Evolutionary conservation across 2,888 invertebrate species (phyloP).

Genomic region (Lacanobia wlatinum): DNA sequence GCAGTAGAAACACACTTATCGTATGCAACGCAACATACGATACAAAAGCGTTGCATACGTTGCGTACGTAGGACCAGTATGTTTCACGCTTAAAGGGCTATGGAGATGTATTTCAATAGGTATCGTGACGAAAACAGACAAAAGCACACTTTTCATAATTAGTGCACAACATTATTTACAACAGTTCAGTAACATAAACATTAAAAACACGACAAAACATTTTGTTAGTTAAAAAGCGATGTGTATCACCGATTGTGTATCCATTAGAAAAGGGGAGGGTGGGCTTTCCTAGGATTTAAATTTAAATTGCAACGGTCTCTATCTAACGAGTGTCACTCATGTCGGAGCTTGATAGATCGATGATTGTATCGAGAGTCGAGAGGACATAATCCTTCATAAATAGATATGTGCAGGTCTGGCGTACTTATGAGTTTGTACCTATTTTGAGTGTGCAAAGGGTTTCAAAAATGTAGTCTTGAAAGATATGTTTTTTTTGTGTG

Average conservation of each 20-base stretch:
- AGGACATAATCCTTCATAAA: constrained; percentile 61
- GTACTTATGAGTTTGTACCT: background rate
- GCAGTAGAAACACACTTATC: too few species aligned
- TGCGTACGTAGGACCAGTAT: too few species aligned
- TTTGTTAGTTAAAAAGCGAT: constrained; percentile 56
- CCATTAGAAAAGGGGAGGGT: constrained; percentile 71
- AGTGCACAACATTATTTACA: background rate
- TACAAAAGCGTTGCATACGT: too few species aligned
- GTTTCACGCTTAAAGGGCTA: too few species aligned
- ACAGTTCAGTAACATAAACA: background rate
- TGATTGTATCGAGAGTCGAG: constrained; percentile 77
- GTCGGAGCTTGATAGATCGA: constrained; percentile 84
- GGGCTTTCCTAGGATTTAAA: constrained; percentile 82
- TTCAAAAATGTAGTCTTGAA: background rate
- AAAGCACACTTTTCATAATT: too few species aligned
- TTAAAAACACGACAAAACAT: constrained; percentile 23
- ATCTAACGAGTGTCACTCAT: constrained; percentile 84
- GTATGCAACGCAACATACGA: too few species aligned
- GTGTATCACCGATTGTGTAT: constrained; percentile 57
- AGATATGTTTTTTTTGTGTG: too few species aligned
- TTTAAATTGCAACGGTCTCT: constrained; percentile 84
- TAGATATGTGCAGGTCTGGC: constrained; percentile 32
- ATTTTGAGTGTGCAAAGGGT: background rate
- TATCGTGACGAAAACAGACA: too few species aligned
- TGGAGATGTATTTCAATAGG: too few species aligned